These are phyloP conservation scores for Manis crassicaudata DNA, from an alignment of 2,797 vertebrate genomes.

Conservation along the genomic window DNA sequence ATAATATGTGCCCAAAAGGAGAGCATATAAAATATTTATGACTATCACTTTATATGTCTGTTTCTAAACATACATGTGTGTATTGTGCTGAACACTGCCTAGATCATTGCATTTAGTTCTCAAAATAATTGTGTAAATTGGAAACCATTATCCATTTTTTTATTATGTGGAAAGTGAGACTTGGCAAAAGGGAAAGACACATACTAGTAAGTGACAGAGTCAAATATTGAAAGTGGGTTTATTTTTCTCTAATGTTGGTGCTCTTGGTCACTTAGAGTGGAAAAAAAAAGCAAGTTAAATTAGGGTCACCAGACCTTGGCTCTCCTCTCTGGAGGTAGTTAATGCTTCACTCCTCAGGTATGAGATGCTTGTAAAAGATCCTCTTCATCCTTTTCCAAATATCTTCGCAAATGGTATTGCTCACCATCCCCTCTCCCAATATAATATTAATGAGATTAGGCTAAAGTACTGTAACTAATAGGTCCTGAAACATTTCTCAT, in stretches of 20 bases:
- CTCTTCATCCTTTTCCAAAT: background rate
- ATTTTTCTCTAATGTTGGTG: background rate
- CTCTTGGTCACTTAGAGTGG: background rate
- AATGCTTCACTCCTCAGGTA: background rate
- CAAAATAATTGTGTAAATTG: background rate
- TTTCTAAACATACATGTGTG: background rate
- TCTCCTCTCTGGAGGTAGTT: background rate
- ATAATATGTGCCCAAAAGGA: background rate
- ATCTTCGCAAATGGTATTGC: background rate
- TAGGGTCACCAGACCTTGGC: background rate
- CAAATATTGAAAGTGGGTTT: background rate
- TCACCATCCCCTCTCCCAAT: background rate
- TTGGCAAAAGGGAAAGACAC: background rate
- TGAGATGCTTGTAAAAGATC: background rate
- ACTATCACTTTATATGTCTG: background rate
- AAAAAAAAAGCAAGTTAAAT: background rate
- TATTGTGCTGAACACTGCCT: background rate
- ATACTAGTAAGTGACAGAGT: background rate
- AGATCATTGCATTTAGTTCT: background rate
- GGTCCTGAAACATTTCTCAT: background rate
- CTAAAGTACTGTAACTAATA: background rate
- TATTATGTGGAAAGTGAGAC: background rate
- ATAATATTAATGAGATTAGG: background rate
- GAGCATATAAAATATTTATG: background rate
- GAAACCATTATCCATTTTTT: slow-evolving; percentile 11